Evolutionary conservation across 2,113 vertebrate genomes (phyloP), one percentile per base, ranked within the genome.

Genomic region (Charina bottae): DNA sequence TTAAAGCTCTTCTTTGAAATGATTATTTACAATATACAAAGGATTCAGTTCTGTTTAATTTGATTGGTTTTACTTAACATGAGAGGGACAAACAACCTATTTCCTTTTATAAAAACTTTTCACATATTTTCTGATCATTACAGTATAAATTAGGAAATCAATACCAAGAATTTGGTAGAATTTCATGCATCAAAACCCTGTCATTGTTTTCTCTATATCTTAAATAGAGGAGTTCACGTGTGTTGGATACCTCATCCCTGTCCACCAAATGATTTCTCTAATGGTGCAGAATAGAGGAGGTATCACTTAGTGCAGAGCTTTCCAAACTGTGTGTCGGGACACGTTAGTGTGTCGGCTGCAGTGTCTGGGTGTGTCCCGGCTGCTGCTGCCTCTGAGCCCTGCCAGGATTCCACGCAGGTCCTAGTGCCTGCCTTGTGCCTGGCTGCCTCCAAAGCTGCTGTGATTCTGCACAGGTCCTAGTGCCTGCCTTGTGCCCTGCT

Each of bases 111-210:
- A 49, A 49, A 49, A 49, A 49, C 2, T 3, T 6, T 5, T 49
- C n/a, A 13, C 9, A 46, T 42, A 4, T 72, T 87, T 46, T 5
- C 24, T 91, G 21, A 24, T 72, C 6, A 42, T 92, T 91, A 62
- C 72, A n/a, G 53, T 19, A 87, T 94, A 86, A 94, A 37, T 91
- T 4, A 0, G 56, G 93, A 64, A 62, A 91, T 6, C 58, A 60
- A 90, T 12, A 89, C 23, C 55, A 93, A 93, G 83, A 58, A 26
- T 90, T 64, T 33, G 17, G 11, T 83, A 58, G 26, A 88, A 83
- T 88, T 58, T 42, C 33, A 4, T 59, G 8, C 85, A 83, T 56
- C 64, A 60, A 88, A 92, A 56, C 3, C 23, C 1, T 83, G 64
- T 83, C 78, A 3, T 49, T 85, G 19, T 15, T 53, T 91, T 54